phyloP scores from a whole-genome alignment of 2,113 vertebrate species.

The Burhinus bistriatus region DNA sequence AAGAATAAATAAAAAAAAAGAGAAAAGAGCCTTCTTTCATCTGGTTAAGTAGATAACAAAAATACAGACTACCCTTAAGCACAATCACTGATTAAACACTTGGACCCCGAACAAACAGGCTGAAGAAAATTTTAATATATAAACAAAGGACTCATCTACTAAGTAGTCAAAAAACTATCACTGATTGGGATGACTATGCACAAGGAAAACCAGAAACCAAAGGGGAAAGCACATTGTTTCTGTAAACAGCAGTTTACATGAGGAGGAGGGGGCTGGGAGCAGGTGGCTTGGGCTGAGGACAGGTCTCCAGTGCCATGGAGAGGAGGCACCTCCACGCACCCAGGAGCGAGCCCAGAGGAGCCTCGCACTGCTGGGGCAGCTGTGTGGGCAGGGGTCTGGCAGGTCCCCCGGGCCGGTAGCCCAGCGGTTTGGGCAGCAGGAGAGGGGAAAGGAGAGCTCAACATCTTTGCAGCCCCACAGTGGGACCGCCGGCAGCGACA shows the following conservation, averaged over 20 bases:
- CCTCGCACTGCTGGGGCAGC: not conserved
- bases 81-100: not conserved
- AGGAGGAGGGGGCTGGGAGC: accelerated
- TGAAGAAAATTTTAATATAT: slow-evolving; percentile 1
- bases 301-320: accelerated
- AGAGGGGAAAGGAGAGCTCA: not conserved
- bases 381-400: not conserved
- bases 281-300: not conserved
- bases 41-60: not conserved
- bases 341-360: not conserved
- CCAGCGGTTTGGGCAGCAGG: not conserved
- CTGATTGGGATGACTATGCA: not conserved
- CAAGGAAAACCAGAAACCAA: not conserved
- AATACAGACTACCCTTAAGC: not conserved
- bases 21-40: not conserved
- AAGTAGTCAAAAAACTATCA: not conserved
- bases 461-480: not conserved
- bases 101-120: not conserved
- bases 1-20: not conserved
- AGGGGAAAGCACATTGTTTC: not conserved
- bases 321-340: not conserved
- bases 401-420: not conserved
- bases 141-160: not conserved
- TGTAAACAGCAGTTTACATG: not conserved
- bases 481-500: not conserved